Base-by-base conservation (phyloP, 2,113 vertebrate species). In the Poeciliopsis occidentalis region DNA sequence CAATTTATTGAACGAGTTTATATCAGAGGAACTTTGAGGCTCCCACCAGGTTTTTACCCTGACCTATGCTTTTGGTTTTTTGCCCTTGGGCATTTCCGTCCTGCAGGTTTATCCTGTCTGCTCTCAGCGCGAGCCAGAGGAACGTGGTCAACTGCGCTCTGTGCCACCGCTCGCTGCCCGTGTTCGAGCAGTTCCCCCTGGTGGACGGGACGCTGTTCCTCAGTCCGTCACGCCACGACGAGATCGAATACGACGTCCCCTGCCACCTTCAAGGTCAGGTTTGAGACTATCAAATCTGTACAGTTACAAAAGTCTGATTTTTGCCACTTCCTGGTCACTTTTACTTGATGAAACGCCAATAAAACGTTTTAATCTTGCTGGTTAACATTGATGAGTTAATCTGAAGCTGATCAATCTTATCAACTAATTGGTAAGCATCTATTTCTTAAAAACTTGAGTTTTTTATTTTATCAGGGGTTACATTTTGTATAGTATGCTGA, bases 221-320 rank as follows among this genome's bases (percentile, higher is more conserved):
- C 85, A 99, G 97, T 91, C 98, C 98, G 0, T 98, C 97, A 0
- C 95, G 97, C 87, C 98, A 99, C 0, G 97, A 99, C 77, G 98
- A 99, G 94, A 99, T 99, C 31, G 98, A 99, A 80, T 99, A 99
- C 30, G 98, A 99, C 75, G 97, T 99, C 73, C 97, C 98, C 82
- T 99, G 98, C 94, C 97, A 99, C 91, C 96, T 99, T 91, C 97
- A 99, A 98, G 98, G 98, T 98, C 75, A 87, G 85, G 7, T 54
- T 63, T 64, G 17, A 39, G 37, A 26, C 24, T 64, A 31, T 8
- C 24, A n/a, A 2, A 11, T 37, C 34, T 37, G 34, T 37, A 47
- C 17, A 47, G 17, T 5, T 57, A 8, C 51, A 57, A 22, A 22
- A 24, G 51, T n/a, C 7, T 11, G 51, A n/a, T 11, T 57, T 57